Evolutionary conservation across 1,140 invertebrate genomes (phyloP).

Genomic region (Diprion similis): DNA sequence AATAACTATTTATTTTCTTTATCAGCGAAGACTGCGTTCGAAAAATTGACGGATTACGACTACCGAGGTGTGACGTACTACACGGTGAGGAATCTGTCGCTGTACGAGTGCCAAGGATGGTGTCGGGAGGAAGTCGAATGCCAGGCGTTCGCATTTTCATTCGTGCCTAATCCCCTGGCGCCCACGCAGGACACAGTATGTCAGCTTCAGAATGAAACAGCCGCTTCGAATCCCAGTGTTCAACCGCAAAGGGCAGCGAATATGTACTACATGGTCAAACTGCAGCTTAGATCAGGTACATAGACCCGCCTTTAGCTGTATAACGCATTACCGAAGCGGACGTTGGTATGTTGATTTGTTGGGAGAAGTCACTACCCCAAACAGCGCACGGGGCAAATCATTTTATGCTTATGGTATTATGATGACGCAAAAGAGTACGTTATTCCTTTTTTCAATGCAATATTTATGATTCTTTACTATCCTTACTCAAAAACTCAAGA

Average conservation of each 20-base stretch:
- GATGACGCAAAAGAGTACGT: no score
- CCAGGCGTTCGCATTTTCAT: constrained; percentile 89
- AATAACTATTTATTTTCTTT: constrained; percentile 32
- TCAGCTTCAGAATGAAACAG: constrained; percentile 90
- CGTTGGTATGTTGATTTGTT: no score
- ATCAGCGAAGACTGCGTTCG: constrained; percentile 85
- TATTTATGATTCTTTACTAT: no score
- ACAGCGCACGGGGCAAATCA: no score
- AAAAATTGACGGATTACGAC: constrained; percentile 91
- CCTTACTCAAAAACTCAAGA: no score
- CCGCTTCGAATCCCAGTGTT: constrained; percentile 84
- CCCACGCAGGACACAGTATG: constrained; percentile 92
- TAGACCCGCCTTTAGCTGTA: background rate
- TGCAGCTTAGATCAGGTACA: constrained; percentile 84
- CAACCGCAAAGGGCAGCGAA: constrained; percentile 83
- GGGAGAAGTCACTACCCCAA: no score
- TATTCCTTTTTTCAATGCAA: no score
- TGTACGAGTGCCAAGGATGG: constrained; percentile 95
- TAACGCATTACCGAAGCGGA: background rate
- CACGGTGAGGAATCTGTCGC: constrained; percentile 88
- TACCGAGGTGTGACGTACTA: constrained; percentile 91
- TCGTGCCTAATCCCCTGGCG: constrained; percentile 89
- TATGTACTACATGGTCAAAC: constrained; percentile 95
- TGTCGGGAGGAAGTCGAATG: constrained; percentile 91
- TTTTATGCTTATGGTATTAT: no score